phyloP scores from a whole-genome alignment of 2,888 invertebrate genomes.

The Coelinius sp. region DNA sequence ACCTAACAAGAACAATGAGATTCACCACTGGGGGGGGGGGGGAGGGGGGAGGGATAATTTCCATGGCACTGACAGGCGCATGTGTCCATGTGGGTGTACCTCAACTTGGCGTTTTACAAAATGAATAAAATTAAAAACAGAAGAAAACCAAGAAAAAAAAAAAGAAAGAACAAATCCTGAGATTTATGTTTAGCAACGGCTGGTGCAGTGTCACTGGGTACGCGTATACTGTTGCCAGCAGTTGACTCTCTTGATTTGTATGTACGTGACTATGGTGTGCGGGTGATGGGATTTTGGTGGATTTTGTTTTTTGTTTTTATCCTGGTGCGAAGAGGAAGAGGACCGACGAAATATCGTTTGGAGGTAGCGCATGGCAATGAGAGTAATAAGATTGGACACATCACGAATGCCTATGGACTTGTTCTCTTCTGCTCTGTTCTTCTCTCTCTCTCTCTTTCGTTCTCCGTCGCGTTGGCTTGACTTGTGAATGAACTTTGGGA shows the following conservation, averaged over 20 bases:
- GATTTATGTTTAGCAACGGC: constrained; percentile 60
- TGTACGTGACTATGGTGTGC: constrained; percentile 20
- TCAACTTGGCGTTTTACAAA: constrained; percentile 18
- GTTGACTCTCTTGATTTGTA: constrained; percentile 32
- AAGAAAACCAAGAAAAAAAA: constrained; percentile 36
- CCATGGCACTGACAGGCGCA: neutral
- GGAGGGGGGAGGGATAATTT: constrained; percentile 1
- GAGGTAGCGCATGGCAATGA: constrained; percentile 55
- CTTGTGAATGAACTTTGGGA: constrained; percentile 70
- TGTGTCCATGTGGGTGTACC: constrained; percentile 41
- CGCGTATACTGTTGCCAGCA: constrained; percentile 3
- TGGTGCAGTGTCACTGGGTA: constrained; percentile 31
- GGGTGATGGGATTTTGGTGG: neutral
- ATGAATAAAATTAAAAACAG: constrained; percentile 35
- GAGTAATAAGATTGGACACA: constrained; percentile 37
- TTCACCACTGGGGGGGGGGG: constrained; percentile 48
- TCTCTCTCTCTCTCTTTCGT: neutral
- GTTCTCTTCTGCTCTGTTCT: neutral
- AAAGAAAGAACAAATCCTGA: constrained; percentile 46
- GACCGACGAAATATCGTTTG: constrained; percentile 55
- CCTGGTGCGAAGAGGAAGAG: neutral
- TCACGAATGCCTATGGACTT: constrained; percentile 33
- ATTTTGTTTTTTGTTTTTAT: constrained; percentile 14
- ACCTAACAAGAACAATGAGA: constrained; percentile 67
- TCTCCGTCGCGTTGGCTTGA: constrained; percentile 7